These are phyloP conservation scores for Acheta domesticus DNA, from an alignment of 2,888 invertebrate species.

Conservation along the genomic window DNA sequence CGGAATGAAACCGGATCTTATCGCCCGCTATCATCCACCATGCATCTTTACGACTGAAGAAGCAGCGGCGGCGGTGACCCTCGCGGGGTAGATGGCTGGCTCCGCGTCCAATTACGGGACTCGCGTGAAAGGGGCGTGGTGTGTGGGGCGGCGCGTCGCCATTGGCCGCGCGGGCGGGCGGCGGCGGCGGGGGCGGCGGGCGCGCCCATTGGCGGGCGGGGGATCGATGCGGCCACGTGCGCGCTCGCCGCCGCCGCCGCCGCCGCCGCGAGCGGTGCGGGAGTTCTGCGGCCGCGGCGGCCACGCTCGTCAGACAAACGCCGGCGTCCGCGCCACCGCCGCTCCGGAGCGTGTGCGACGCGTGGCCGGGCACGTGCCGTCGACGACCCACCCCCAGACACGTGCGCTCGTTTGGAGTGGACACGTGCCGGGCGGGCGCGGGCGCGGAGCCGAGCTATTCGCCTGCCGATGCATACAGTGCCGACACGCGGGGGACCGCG, in stretches of 20 bases:
- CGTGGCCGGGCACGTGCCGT: slow-evolving; percentile 22
- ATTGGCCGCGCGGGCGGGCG: not conserved
- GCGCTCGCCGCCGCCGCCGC: not conserved
- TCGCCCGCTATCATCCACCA: too few species aligned
- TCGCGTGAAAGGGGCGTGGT: not conserved
- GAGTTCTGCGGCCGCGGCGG: not conserved
- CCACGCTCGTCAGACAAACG: not conserved
- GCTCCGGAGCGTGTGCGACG: slow-evolving; percentile 18
- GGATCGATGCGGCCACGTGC: slow-evolving; percentile 12
- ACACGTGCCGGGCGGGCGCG: not conserved
- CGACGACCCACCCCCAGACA: not conserved
- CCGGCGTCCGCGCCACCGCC: not conserved
- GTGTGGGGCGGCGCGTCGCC: not conserved
- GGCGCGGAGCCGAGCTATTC: too few species aligned
- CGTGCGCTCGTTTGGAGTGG: not conserved
- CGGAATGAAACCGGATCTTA: too few species aligned
- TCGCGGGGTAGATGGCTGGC: too few species aligned
- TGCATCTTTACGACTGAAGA: too few species aligned
- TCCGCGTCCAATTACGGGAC: not conserved
- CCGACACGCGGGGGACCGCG: too few species aligned
- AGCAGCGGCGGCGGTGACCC: too few species aligned
- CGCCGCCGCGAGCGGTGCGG: not conserved
- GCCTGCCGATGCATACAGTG: too few species aligned
- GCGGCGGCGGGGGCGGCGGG: not conserved
- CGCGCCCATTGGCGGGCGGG: not conserved